Evolutionary conservation across 2,888 invertebrate genomes (phyloP), one percentile per base, ranked within the genome.

Genomic region (Agrotis segetum): DNA sequence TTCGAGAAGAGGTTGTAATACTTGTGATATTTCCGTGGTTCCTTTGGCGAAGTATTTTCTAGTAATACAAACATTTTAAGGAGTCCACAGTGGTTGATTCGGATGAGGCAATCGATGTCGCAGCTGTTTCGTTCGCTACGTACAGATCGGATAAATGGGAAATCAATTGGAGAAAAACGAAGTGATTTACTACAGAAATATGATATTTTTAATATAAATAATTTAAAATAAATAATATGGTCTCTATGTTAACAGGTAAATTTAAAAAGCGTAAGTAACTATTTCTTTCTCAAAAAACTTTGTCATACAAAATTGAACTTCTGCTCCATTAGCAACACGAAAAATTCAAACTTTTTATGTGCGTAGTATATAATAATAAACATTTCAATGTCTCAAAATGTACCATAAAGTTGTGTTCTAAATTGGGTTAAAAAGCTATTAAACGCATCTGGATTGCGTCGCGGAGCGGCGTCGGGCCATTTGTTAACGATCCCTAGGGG

Each of bases 361-460:
- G 63, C 71, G 65, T 74, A 71, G 62, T 78, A 83, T 71, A 81
- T 79, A 74, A 82, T 77, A 83, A 85, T 85, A 85, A 85, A 82
- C 83, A 86, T 81, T 85, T 79, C 77, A 83, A 82, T 85, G 80
- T 83, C 83, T 85, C 80, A 77, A 82, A 85, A 85, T 79, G 71
- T 82, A 75, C 63, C 75, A 83, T 76, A 80, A 81, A 83, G 83
- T 84, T 85, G 72, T 70, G 76, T 76, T 77, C 61, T 74, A 89
- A 91, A 91, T 91, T 88, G 86, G 85, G 89, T 91, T 91, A 90
- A 89, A 91, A 91, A 89, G 88, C 90, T 88, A 90, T 92, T 91
- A 90, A 89, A 89, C 89, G 76, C 91, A 91, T 91, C 92, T 92
- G 92, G 90, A 88, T 88, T 88, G 83, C 88, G 88, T 90, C 76